phyloP scores from a whole-genome alignment of 2,797 vertebrate genomes.

The Lemur catta region DNA sequence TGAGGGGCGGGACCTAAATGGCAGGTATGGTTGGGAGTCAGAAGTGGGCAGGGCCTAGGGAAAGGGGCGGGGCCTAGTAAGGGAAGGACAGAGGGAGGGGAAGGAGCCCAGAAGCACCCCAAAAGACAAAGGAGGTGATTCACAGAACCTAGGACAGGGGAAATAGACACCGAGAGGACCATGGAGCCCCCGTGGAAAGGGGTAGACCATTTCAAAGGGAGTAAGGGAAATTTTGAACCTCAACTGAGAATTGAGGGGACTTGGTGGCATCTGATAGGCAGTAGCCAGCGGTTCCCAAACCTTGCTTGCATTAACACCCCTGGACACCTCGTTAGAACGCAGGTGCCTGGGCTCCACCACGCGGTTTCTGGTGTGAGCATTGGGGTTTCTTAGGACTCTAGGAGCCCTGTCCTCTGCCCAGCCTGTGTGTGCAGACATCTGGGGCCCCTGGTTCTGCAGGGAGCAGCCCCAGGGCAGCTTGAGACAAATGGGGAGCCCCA shows the following conservation, averaged over 20 bases:
- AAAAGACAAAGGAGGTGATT: background rate
- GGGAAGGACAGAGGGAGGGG: background rate
- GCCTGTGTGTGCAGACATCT: background rate
- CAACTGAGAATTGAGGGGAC: background rate
- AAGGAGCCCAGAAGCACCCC: background rate
- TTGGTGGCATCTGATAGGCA: background rate
- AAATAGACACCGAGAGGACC: no score
- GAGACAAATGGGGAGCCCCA: background rate
- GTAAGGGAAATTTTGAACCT: background rate
- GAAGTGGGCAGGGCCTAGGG: background rate
- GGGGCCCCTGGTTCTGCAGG: background rate
- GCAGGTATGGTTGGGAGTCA: background rate
- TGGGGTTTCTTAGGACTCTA: background rate
- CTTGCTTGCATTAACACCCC: background rate
- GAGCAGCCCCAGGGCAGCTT: background rate
- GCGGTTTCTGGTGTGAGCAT: background rate
- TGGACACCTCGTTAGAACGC: no score
- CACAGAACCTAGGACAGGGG: background rate
- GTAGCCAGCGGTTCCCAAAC: background rate
- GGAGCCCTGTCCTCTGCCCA: background rate
- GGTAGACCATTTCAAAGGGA: background rate
- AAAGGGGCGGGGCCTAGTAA: background rate
- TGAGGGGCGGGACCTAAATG: background rate
- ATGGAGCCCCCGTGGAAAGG: background rate
- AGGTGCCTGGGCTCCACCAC: background rate